phyloP scores from a whole-genome alignment of 2,113 vertebrate genomes.

The Felis catus region F.catus_Fca126_mat1.0 CM031425.1:36114001-36114500 shows the following conservation, averaged over 20 bases:
- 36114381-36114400: neutral
- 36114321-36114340: neutral
- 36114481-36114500: neutral
- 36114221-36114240: neutral
- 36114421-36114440: neutral
- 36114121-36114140: neutral
- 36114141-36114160: neutral
- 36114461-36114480: neutral
- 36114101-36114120: neutral
- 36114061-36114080: slow-evolving; percentile 1
- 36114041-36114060: neutral
- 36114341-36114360: neutral
- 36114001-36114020: neutral
- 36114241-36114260: neutral
- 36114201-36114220: neutral
- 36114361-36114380: slow-evolving; percentile 36
- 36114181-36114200: neutral
- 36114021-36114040: neutral
- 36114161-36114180: neutral
- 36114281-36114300: neutral
- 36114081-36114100: neutral
- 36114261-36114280: neutral
- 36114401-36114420: neutral
- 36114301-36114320: neutral
- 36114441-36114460: neutral